phyloP scores from a whole-genome alignment of 1,140 invertebrate genomes.

The Sarcophaga bullata region DNA sequence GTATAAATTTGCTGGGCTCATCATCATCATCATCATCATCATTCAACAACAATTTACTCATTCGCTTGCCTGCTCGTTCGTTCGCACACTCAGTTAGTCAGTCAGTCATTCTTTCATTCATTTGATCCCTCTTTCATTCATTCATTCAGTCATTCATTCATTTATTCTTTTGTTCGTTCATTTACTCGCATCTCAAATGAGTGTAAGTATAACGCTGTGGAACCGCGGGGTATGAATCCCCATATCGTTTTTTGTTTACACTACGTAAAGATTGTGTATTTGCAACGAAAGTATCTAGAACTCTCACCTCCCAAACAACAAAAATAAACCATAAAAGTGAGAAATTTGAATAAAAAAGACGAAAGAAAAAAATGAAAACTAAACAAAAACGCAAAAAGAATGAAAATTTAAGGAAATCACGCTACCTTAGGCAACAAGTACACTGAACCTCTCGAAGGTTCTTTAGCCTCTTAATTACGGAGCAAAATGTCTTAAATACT shows the following conservation, averaged over 20 bases:
- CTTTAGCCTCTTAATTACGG: too few species aligned
- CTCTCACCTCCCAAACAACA: slow-evolving; percentile 47
- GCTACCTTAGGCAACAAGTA: too few species aligned
- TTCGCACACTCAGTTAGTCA: too few species aligned
- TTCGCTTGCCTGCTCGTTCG: too few species aligned
- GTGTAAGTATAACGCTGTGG: background rate
- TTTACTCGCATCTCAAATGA: background rate
- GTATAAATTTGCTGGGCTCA: slow-evolving; percentile 14
- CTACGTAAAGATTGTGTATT: slow-evolving; percentile 19
- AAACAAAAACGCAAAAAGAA: background rate
- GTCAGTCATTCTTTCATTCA: slow-evolving; percentile 5
- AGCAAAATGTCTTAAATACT: too few species aligned
- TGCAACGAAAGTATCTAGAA: slow-evolving; percentile 63
- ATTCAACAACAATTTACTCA: background rate
- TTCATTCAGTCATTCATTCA: background rate
- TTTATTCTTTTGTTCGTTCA: background rate
- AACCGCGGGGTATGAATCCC: too few species aligned
- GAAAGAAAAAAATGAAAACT: background rate
- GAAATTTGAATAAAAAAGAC: background rate
- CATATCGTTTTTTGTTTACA: background rate
- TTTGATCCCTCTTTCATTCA: background rate
- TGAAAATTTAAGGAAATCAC: too few species aligned
- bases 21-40: background rate
- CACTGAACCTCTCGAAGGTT: too few species aligned
- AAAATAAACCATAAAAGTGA: background rate